Conservation (phyloP, 2,888 invertebrate species). For the Fragum sueziense region DNA sequence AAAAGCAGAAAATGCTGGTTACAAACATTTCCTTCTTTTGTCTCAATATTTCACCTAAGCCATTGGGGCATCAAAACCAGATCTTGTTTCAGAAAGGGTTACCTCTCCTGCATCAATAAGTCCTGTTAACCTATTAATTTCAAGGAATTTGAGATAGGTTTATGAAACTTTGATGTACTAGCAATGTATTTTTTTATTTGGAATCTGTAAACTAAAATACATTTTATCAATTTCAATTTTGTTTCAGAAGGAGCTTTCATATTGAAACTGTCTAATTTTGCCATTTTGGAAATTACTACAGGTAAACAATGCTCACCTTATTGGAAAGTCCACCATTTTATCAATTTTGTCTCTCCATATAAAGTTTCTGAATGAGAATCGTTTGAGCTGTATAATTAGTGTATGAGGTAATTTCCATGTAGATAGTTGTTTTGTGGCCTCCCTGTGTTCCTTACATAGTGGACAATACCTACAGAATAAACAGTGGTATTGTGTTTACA, state of each 20-base stretch:
- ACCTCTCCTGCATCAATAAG: too few relatives aligned
- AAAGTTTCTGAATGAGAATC: constrained; percentile 84
- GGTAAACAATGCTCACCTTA: too few relatives aligned
- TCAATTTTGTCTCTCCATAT: constrained; percentile 85
- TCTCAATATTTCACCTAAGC: neutral
- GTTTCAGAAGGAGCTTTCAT: too few relatives aligned
- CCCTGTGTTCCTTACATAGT: constrained; percentile 84
- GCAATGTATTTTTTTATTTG: too few relatives aligned
- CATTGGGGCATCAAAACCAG: neutral
- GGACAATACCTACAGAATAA: constrained; percentile 84
- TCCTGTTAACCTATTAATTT: too few relatives aligned
- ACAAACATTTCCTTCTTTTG: neutral
- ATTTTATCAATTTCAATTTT: too few relatives aligned
- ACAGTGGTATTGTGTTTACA: neutral
- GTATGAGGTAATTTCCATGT: constrained; percentile 85
- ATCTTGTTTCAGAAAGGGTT: too few relatives aligned
- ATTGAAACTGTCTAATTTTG: too few relatives aligned
- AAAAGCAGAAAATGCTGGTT: neutral
- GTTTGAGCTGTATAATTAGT: constrained; percentile 85
- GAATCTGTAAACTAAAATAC: too few relatives aligned
- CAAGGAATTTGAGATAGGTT: too few relatives aligned
- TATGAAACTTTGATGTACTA: too few relatives aligned
- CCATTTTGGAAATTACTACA: too few relatives aligned
- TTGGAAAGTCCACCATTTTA: constrained; percentile 84
- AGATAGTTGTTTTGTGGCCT: constrained; percentile 86